These are phyloP conservation scores for Andrena marginata DNA, from an alignment of 2,888 invertebrate genomes.

Conservation along the genomic window DNA sequence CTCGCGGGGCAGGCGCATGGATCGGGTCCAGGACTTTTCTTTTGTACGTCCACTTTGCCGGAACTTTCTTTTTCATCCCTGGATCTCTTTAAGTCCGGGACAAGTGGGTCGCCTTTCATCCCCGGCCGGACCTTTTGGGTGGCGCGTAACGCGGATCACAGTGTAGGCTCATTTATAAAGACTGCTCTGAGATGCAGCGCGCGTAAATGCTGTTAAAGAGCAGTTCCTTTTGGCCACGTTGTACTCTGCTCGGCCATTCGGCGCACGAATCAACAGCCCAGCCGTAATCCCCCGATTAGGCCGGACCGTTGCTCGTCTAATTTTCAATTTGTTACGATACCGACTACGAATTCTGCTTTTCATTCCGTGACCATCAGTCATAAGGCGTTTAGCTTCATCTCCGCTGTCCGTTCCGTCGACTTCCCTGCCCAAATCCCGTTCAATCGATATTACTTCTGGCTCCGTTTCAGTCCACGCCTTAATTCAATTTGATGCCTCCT, in stretches of 20 bases:
- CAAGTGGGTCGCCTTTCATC: slow-evolving; percentile 62
- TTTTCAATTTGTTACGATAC: slow-evolving; percentile 63
- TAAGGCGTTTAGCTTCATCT: slow-evolving; percentile 59
- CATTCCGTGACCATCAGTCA: slow-evolving; percentile 65
- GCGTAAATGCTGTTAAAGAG: slow-evolving; percentile 34
- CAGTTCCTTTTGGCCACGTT: neutral
- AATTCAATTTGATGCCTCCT: slow-evolving; percentile 59
- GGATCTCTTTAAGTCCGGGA: slow-evolving; percentile 40
- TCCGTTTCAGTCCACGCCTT: slow-evolving; percentile 55
- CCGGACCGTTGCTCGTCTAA: slow-evolving; percentile 17
- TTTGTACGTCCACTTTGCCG: slow-evolving; percentile 56
- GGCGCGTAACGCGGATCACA: slow-evolving; percentile 32
- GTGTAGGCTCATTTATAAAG: slow-evolving; percentile 37
- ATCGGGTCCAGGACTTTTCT: slow-evolving; percentile 48
- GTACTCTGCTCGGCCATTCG: neutral
- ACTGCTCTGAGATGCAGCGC: neutral
- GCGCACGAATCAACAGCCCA: neutral
- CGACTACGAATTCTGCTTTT: slow-evolving; percentile 60
- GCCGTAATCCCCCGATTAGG: slow-evolving; percentile 41
- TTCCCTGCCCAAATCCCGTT: slow-evolving; percentile 18
- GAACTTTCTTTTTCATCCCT: slow-evolving; percentile 33
- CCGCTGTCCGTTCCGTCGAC: slow-evolving; percentile 37
- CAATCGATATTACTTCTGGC: slow-evolving; percentile 64
- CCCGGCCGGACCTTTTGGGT: slow-evolving; percentile 30
- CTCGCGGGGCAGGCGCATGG: slow-evolving; percentile 42